Evolutionary conservation across 1,140 invertebrate genomes (phyloP).

Genomic region (Lanistes nyassanus): DNA sequence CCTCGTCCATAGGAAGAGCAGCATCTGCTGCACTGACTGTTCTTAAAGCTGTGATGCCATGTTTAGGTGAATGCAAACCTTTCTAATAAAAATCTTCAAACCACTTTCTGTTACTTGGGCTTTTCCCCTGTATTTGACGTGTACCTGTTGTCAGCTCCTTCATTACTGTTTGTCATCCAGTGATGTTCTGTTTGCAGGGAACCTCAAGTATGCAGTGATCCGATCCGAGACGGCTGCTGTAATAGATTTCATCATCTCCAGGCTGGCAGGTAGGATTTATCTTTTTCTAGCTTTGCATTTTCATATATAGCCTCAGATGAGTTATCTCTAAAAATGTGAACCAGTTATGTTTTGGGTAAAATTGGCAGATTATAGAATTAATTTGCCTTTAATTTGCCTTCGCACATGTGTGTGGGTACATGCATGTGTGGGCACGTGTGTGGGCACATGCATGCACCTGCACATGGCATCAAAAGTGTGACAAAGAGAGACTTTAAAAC

Average conservation of each 20-base stretch:
- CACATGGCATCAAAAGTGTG: background rate
- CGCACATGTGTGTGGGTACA: background rate
- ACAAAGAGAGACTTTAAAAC: background rate
- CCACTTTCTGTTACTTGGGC: background rate
- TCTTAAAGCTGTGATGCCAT: conserved; percentile 14
- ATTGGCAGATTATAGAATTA: too few species aligned
- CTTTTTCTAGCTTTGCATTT: too few species aligned
- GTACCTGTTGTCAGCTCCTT: background rate
- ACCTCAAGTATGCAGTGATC: conserved; percentile 57
- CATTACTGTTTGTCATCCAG: background rate
- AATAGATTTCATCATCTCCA: conserved; percentile 42
- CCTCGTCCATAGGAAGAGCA: background rate
- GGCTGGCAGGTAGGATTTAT: conserved; percentile 43
- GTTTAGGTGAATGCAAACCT: conserved; percentile 18
- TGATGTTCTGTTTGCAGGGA: conserved; percentile 38
- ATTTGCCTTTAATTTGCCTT: too few species aligned
- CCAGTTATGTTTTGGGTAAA: too few species aligned
- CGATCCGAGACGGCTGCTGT: conserved; percentile 47
- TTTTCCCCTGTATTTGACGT: background rate
- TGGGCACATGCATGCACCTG: background rate
- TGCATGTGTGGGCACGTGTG: conserved; percentile 6
- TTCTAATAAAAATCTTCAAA: background rate
- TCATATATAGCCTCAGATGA: too few species aligned
- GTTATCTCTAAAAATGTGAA: too few species aligned
- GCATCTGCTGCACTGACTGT: conserved; percentile 9